Evolutionary conservation across 2,797 vertebrate genomes (phyloP), one percentile per base, ranked within the genome.

Genomic region (Anolis apletophallus): DNA sequence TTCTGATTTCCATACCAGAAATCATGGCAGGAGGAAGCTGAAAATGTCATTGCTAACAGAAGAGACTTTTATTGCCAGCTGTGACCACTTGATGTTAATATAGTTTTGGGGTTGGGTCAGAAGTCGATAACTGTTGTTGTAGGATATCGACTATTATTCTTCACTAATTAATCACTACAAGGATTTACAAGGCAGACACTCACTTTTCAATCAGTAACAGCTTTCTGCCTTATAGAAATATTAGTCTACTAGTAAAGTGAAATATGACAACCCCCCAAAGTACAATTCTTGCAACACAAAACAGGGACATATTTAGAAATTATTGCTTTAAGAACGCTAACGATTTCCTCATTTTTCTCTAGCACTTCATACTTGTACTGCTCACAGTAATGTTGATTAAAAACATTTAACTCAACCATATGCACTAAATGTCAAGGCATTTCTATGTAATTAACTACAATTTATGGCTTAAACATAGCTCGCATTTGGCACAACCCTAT

Each of bases 341-440:
- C 36, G 5, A 57, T 59, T 17, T 57, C 1, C 19, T 34, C 29
- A 34, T 8, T 40, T 34, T 40, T 78, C 80, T 83, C 46, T n/a
- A 64, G 11, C 78, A 36, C 55, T 67, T 85, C 81, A 64, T 80
- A 81, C 36, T 82, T 36, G 34, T 52, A 73, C 14, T n/a, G 69
- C 17, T 0, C 11, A 59, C 69, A 88, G 82, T 91, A 90, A 61
- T 88, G 80, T 84, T 68, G 80, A 77, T 89, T 83, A 40, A 88
- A 55, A 40, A 14, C 75, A 74, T 34, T 82, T 14, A 68, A 23
- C 36, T 81, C 67, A 80, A 10, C 55, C 68, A 82, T 73, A 69
- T 12, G 26, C 13, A 76, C 26, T 17, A 80, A 0, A 87, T 84
- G 59, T 54, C 61, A 69, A 77, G 26, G 10, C 12, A 77, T 61